Conservation (phyloP, 2,888 invertebrate species). For the Athetis lepigone region DNA sequence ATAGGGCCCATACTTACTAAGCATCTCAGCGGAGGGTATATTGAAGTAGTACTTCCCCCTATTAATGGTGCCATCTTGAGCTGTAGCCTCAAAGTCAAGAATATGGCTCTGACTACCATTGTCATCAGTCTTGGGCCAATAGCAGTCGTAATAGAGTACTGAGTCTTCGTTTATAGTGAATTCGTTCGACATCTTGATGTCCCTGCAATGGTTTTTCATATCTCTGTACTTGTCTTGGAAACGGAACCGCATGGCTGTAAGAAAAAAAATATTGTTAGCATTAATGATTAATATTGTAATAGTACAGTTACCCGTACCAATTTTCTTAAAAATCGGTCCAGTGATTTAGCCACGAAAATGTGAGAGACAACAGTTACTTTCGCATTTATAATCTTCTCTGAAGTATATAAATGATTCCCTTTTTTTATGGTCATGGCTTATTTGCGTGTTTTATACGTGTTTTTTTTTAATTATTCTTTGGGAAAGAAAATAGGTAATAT, state of each 20-base stretch:
- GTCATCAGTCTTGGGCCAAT: slow-evolving; percentile 80
- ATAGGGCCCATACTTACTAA: slow-evolving; percentile 77
- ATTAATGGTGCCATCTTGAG: slow-evolving; percentile 78
- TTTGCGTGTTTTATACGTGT: too few species aligned
- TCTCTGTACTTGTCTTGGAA: slow-evolving; percentile 76
- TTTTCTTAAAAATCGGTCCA: too few species aligned
- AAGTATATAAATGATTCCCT: too few species aligned
- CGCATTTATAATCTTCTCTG: too few species aligned
- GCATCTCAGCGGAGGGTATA: slow-evolving; percentile 82
- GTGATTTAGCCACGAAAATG: too few species aligned
- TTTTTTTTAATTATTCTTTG: too few species aligned
- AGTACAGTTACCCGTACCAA: too few species aligned
- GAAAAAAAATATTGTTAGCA: too few species aligned
- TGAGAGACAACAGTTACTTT: too few species aligned
- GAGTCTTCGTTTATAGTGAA: slow-evolving; percentile 82
- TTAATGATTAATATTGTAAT: not conserved
- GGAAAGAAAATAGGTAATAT: too few species aligned
- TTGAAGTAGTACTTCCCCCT: slow-evolving; percentile 85
- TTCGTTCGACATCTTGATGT: slow-evolving; percentile 82
- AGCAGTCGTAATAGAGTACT: slow-evolving; percentile 85
- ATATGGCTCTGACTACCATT: slow-evolving; percentile 80
- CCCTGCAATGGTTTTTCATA: slow-evolving; percentile 81
- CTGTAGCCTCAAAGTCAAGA: slow-evolving; percentile 82
- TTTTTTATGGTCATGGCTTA: too few species aligned
- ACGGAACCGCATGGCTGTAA: slow-evolving; percentile 86